phyloP scores from a whole-genome alignment of 1,140 invertebrate genomes.

The Bicyclus anynana region DNA sequence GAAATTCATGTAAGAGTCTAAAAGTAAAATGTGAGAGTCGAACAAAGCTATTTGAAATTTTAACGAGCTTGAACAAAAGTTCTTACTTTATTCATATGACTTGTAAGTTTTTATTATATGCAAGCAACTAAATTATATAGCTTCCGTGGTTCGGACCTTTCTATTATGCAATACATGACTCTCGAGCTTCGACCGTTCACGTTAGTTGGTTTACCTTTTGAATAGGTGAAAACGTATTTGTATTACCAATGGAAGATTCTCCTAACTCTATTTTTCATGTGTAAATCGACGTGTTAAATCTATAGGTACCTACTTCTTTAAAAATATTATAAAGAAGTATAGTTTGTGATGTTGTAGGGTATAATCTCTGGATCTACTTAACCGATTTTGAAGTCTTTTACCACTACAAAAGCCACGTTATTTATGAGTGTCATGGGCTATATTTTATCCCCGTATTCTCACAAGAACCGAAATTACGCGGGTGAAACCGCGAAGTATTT shows the following conservation, averaged over 20 bases:
- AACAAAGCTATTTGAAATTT: not conserved
- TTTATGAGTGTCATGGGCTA: no score
- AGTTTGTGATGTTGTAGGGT: no score
- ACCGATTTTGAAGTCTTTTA: no score
- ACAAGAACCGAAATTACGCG: no score
- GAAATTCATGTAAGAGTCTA: not conserved
- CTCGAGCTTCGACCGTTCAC: not conserved
- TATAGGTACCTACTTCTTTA: no score
- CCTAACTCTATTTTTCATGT: no score
- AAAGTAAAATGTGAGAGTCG: not conserved
- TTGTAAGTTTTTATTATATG: not conserved
- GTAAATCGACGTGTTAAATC: no score
- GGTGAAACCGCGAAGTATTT: no score
- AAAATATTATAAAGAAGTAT: no score
- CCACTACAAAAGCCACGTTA: no score
- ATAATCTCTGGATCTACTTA: no score
- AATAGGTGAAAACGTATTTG: not conserved
- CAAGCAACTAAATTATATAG: not conserved
- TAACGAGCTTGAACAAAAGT: not conserved
- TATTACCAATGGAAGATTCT: not conserved
- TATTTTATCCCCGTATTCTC: no score
- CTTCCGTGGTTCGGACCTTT: not conserved
- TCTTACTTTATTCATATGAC: not conserved
- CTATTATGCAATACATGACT: not conserved
- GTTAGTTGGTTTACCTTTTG: not conserved